Conservation (phyloP, 2,888 invertebrate genomes). For the Hermaeophaga mercurialis region DNA sequence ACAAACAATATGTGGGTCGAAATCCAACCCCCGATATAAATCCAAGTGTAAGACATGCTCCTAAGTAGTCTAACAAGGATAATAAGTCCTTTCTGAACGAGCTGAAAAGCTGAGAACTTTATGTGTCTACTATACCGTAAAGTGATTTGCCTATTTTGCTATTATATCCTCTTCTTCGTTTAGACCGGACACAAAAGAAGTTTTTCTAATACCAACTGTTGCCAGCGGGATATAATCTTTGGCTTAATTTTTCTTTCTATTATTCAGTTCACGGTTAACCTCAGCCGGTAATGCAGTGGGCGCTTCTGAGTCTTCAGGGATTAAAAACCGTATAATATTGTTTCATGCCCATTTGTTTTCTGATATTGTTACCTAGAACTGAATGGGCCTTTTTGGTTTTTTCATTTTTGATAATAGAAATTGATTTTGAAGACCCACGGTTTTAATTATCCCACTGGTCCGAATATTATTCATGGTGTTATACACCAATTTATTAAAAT, state of each 20-base stretch:
- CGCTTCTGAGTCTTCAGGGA: constrained; percentile 33
- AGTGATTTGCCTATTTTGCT: constrained; percentile 48
- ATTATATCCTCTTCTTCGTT: constrained; percentile 40
- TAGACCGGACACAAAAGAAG: constrained; percentile 28
- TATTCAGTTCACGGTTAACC: constrained; percentile 42
- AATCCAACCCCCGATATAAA: constrained; percentile 21
- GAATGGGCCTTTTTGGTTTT: constrained; percentile 21
- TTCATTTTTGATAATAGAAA: too few relatives aligned
- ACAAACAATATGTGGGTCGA: constrained; percentile 17
- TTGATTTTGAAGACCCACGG: too few relatives aligned
- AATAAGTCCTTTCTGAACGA: constrained; percentile 26
- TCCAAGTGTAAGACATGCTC: constrained; percentile 35
- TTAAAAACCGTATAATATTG: constrained; percentile 52
- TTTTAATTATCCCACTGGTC: too few relatives aligned
- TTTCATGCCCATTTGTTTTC: constrained; percentile 52
- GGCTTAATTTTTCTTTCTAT: constrained; percentile 37
- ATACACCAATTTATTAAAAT: too few relatives aligned
- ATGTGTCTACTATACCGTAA: constrained; percentile 46
- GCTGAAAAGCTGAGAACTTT: constrained; percentile 34
- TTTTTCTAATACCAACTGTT: constrained; percentile 35
- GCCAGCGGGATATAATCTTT: constrained; percentile 33
- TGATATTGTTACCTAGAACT: constrained; percentile 6
- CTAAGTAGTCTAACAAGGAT: constrained; percentile 36
- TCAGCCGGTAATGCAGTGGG: constrained; percentile 32
- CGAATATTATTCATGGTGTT: too few relatives aligned